These are phyloP conservation scores for Portevinia maculata DNA, from an alignment of 2,888 invertebrate genomes.

Conservation along the genomic window DNA sequence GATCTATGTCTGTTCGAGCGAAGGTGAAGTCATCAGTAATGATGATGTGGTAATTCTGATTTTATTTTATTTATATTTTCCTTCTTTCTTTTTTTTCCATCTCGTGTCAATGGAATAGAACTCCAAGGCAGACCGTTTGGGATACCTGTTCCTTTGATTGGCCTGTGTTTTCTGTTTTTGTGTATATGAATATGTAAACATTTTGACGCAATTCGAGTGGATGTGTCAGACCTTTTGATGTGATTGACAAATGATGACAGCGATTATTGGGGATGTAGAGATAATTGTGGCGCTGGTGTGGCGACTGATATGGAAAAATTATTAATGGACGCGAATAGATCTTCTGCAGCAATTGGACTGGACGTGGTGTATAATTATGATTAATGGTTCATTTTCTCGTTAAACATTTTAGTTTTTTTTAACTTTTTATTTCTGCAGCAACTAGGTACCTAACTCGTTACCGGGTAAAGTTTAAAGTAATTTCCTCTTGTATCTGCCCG, in stretches of 20 bases:
- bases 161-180: constrained; percentile 39
- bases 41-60: constrained; percentile 71
- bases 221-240: constrained; percentile 57
- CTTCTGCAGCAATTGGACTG: constrained; percentile 17
- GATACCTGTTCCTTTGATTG: constrained; percentile 69
- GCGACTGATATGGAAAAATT: constrained; percentile 55
- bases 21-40: constrained; percentile 72
- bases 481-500: too few species aligned
- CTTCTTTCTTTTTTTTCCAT: constrained; percentile 9
- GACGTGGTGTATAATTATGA: constrained; percentile 55
- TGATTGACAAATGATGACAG: constrained; percentile 74
- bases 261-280: constrained; percentile 61
- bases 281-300: constrained; percentile 55
- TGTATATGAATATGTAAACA: constrained; percentile 64
- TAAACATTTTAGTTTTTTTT: constrained; percentile 26
- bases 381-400: constrained; percentile 44
- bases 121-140: constrained; percentile 24
- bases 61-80: constrained; percentile 22
- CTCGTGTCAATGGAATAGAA: constrained; percentile 46
- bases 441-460: too few species aligned
- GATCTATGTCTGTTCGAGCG: constrained; percentile 49
- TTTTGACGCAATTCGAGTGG: constrained; percentile 69
- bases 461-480: too few species aligned
- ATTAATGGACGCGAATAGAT: constrained; percentile 64
- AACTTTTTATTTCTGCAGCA: not conserved